phyloP scores from a whole-genome alignment of 1,140 invertebrate species.

The Drosophila simulans region DNA sequence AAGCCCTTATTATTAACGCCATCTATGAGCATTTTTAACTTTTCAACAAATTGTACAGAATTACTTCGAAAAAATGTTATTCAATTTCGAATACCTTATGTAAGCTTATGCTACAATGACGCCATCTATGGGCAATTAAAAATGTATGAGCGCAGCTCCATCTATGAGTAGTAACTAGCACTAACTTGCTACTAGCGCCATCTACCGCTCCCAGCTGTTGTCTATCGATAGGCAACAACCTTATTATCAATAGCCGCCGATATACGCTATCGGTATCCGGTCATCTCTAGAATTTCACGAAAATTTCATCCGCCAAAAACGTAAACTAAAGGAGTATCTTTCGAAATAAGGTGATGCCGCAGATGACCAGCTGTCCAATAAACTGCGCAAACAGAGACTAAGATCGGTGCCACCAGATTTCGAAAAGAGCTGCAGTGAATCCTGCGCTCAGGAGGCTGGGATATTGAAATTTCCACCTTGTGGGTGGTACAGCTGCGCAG shows the following conservation, averaged over 20 bases:
- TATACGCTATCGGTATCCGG: neutral
- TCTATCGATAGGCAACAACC: neutral
- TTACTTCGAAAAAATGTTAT: too few species aligned
- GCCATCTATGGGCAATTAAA: neutral
- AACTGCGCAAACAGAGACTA: too few species aligned
- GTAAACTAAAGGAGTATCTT: slow-evolving; percentile 39
- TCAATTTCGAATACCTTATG: too few species aligned
- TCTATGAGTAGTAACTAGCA: neutral
- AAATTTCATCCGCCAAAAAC: slow-evolving; percentile 55
- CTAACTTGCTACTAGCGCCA: too few species aligned
- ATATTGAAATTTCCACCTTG: neutral
- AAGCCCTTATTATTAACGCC: too few species aligned
- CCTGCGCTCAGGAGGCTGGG: neutral
- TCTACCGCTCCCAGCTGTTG: neutral
- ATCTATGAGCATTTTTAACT: too few species aligned
- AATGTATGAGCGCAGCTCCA: too few species aligned
- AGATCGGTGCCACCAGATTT: neutral
- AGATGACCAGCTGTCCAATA: neutral
- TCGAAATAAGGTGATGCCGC: slow-evolving; percentile 7
- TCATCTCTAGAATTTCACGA: slow-evolving; percentile 28
- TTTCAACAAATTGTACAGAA: too few species aligned
- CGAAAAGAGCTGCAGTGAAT: neutral
- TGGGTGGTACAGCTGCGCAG: slow-evolving; percentile 12
- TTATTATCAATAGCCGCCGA: neutral
- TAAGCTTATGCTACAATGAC: too few species aligned